Evolutionary conservation across 2,797 vertebrate species (phyloP), one percentile per base, ranked within the genome.

Genomic region (Muraenolepis orangiensis): DNA sequence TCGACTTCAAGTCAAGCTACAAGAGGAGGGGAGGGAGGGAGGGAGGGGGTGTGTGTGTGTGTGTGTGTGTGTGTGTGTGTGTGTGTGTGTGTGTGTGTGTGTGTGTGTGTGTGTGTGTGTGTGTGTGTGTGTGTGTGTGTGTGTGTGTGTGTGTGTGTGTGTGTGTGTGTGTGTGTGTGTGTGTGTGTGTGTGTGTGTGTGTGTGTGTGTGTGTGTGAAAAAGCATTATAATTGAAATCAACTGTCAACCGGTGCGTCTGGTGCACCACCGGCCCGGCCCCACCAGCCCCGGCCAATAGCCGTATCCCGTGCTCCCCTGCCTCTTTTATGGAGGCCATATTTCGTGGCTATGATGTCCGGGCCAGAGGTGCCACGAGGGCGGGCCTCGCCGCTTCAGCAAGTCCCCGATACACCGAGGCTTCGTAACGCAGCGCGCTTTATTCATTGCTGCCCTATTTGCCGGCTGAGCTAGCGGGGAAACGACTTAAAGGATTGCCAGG

Each of bases 391-490:
- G 85, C 42, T 76, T 87, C 84, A 86, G 86, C 85, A 80, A n/a
- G 67, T 81, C 73, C 67, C 67, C 66, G 71, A 69, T 74, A 20
- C 61, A 28, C 72, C 72, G 78, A 66, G 72, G 36, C 6, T 38
- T 14, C 51, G 61, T 82, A 84, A 84, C 82, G 83, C 78, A 71
- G 82, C 81, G 78, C 79, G 79, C 85, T 46, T 82, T 81, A 88
- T 89, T 81, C 80, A 77, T 78, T 75, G 13, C 12, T 1, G 70
- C 78, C 79, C 71, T 77, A 68, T 73, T 66, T n/a, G n/a, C 75
- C 29, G 84, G 85, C 84, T 85, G 84, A 90, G 83, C 73, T 82
- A 69, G 73, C 84, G 86, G 77, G 77, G 77, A 90, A 85, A 57
- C 71, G n/a, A 26, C 75, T 80, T 72, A 76, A 69, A 78, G 71